Percentiles rank a stretch among this genome's conserved stretches.
Conservation (phyloP, 1,140 invertebrate genomes). For the Varroa destructor region DNA sequence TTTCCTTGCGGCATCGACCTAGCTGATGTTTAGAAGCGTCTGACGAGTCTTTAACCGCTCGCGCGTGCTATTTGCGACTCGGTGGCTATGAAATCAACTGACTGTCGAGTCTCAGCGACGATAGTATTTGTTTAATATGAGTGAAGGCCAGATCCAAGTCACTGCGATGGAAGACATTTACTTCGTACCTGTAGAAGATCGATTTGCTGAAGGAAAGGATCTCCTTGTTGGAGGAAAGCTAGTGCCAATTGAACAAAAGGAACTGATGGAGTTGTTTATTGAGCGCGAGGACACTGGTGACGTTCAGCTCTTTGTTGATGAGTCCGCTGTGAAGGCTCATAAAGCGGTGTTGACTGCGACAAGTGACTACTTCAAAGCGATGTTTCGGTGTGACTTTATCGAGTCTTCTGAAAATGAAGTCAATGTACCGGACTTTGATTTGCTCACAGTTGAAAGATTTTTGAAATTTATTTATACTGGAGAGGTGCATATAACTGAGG, state of each 20-base stretch:
- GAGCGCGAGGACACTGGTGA: constrained; percentile 16
- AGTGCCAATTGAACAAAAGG: not conserved
- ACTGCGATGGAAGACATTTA: constrained; percentile 17
- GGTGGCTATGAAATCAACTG: not conserved
- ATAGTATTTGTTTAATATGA: too few species aligned
- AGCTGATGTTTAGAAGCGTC: too few species aligned
- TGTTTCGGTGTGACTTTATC: constrained; percentile 21
- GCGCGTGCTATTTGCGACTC: too few species aligned
- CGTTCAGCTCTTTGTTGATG: constrained; percentile 19
- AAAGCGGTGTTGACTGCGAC: constrained; percentile 16
- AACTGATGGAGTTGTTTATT: constrained; percentile 21
- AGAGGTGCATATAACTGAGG: constrained; percentile 8
- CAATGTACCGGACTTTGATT: constrained; percentile 1
- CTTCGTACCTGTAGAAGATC: constrained; percentile 2
- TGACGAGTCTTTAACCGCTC: too few species aligned
- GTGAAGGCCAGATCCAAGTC: too few species aligned
- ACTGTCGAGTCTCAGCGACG: not conserved
- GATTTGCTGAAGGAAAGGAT: not conserved
- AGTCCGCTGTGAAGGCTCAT: not conserved
- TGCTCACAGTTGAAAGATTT: not conserved
- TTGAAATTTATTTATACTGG: constrained; percentile 11
- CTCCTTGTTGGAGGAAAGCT: not conserved
- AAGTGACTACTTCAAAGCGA: constrained; percentile 22
- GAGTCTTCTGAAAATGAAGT: constrained; percentile 14
- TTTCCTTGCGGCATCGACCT: too few species aligned